These are phyloP conservation scores for Tenrec ecaudatus DNA, from an alignment of 2,113 vertebrate species.

Conservation along the genomic window DNA sequence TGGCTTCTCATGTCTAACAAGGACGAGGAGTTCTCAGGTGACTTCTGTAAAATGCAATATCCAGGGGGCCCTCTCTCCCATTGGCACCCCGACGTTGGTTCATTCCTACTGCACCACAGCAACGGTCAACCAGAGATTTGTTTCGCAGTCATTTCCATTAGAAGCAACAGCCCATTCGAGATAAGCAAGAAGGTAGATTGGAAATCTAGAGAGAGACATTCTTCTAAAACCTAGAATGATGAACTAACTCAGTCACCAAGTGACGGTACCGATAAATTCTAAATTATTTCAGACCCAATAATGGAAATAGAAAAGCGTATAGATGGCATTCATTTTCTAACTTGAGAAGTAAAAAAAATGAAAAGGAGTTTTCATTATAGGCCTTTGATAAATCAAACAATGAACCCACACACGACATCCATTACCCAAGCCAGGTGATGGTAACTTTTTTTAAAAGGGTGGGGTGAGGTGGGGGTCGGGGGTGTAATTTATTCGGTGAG, in stretches of 20 bases:
- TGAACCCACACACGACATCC: neutral
- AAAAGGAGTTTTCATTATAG: conserved; percentile 8
- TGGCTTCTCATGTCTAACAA: conserved; percentile 23
- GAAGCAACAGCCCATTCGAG: neutral
- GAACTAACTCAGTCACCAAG: neutral
- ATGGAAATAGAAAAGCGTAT: neutral
- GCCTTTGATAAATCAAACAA: neutral
- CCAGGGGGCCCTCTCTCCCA: neutral
- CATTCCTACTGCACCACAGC: neutral
- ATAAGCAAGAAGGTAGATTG: neutral
- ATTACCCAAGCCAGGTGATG: neutral
- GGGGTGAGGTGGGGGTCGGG: too few species aligned
- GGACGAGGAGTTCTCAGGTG: conserved; percentile 44
- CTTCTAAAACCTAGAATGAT: conserved; percentile 15
- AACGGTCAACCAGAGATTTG: neutral
- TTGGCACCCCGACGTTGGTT: neutral
- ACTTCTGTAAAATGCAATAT: neutral
- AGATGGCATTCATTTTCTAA: neutral
- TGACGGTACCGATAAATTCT: neutral
- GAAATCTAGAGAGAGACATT: neutral
- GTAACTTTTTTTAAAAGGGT: neutral
- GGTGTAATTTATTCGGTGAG: conserved; percentile 3
- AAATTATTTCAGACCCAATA: neutral
- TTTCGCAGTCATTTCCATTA: neutral
- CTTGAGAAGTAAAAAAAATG: conserved; percentile 4